These are phyloP conservation scores for Litoditis marina DNA, from an alignment of 2,888 invertebrate species.

Conservation along the genomic window DNA sequence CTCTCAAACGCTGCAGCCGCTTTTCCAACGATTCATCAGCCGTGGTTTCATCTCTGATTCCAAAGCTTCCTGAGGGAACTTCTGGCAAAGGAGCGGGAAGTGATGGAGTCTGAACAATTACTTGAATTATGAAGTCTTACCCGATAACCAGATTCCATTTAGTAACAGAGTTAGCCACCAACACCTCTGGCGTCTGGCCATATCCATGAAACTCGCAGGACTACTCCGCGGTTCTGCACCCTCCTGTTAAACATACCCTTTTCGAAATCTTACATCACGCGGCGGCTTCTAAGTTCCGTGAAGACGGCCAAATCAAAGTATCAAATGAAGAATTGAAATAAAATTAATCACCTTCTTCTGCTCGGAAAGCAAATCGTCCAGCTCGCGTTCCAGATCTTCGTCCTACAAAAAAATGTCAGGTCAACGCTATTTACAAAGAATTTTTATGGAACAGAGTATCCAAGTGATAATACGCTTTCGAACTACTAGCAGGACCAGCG, in stretches of 20 bases:
- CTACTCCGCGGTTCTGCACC: background rate
- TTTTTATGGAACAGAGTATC: too few species aligned
- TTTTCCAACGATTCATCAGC: slow-evolving; percentile 7
- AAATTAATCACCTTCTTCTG: slow-evolving; percentile 4
- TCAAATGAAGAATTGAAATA: background rate
- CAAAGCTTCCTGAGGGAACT: slow-evolving; percentile 11
- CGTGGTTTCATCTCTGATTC: slow-evolving; percentile 9
- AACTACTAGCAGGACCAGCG: too few species aligned
- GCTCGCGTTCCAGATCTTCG: slow-evolving; percentile 31
- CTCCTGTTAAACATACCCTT: too few species aligned
- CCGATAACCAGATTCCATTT: too few species aligned
- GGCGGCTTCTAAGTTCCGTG: too few species aligned
- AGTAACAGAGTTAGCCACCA: too few species aligned
- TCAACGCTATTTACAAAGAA: too few species aligned
- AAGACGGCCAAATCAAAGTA: too few species aligned
- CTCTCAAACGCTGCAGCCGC: slow-evolving; percentile 6
- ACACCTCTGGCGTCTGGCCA: too few species aligned
- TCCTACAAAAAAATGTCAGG: slow-evolving; percentile 13
- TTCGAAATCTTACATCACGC: too few species aligned
- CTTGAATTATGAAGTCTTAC: background rate
- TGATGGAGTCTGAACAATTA: background rate
- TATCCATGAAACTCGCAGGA: too few species aligned
- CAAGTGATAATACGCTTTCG: too few species aligned
- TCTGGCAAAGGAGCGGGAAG: slow-evolving; percentile 5
- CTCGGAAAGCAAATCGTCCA: slow-evolving; percentile 27